Conservation (phyloP, 2,888 invertebrate species). For the Agrochola litura region DNA sequence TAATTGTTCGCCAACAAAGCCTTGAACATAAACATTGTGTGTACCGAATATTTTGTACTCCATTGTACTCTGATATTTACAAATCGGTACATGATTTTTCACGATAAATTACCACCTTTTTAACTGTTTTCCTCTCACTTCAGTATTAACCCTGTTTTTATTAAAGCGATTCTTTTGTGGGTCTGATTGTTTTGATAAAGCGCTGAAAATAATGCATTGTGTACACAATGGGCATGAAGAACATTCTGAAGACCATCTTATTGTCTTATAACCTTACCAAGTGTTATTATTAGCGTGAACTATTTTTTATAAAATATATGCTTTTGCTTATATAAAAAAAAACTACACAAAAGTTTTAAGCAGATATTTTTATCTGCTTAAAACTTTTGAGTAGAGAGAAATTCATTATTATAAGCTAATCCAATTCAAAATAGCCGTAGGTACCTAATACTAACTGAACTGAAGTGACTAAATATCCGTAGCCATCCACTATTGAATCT, state of each 20-base stretch:
- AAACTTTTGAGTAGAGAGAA: not conserved
- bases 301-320: no score
- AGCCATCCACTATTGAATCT: not conserved
- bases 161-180: slow-evolving; percentile 40
- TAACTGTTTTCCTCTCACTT: slow-evolving; percentile 29
- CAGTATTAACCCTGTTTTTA: slow-evolving; percentile 11
- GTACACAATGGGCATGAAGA: slow-evolving; percentile 22
- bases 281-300: not conserved
- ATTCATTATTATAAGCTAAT: no score
- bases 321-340: no score
- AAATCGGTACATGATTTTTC: slow-evolving; percentile 58
- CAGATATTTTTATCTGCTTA: no score
- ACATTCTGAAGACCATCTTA: not conserved
- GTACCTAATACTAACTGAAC: no score
- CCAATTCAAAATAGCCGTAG: no score
- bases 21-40: slow-evolving; percentile 48
- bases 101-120: slow-evolving; percentile 29
- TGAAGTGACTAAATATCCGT: not conserved
- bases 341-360: no score
- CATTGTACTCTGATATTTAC: slow-evolving; percentile 55
- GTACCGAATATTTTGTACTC: slow-evolving; percentile 42
- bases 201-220: slow-evolving; percentile 14
- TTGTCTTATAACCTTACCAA: slow-evolving; percentile 4
- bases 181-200: slow-evolving; percentile 20
- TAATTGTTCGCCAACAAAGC: slow-evolving; percentile 63